These are phyloP conservation scores for Chymomyza fuscimana DNA, from an alignment of 2,888 invertebrate genomes.

Conservation along the genomic window DNA sequence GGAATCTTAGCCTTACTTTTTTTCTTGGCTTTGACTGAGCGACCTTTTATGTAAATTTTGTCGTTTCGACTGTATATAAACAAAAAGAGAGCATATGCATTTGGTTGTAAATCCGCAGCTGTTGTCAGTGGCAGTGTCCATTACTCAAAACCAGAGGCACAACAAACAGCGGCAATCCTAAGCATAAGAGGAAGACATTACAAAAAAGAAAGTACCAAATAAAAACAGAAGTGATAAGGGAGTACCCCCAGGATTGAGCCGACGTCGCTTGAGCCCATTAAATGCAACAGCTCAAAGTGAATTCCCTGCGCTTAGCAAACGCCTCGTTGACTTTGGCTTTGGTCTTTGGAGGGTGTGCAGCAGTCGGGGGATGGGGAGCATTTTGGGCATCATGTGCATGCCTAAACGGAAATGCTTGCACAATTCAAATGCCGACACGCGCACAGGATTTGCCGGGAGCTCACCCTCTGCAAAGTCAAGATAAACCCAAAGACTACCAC, in stretches of 20 bases:
- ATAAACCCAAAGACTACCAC: not conserved
- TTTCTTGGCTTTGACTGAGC: constrained; percentile 50
- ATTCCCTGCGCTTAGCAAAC: constrained; percentile 24
- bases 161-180: constrained; percentile 5
- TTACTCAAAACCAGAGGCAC: constrained; percentile 53
- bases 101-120: constrained; percentile 68
- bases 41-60: constrained; percentile 64
- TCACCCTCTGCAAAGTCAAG: constrained; percentile 19
- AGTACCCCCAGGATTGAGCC: constrained; percentile 1
- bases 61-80: constrained; percentile 14
- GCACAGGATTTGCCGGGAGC: constrained; percentile 53
- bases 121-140: constrained; percentile 71
- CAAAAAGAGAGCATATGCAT: constrained; percentile 54
- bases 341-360: constrained; percentile 18
- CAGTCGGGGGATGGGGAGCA: constrained; percentile 22
- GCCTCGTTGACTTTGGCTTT: constrained; percentile 24
- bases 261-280: constrained; percentile 48
- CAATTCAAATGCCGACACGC: constrained; percentile 73
- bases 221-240: not conserved
- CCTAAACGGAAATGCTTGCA: constrained; percentile 59
- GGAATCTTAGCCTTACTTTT: not conserved
- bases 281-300: constrained; percentile 64
- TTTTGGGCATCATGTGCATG: constrained; percentile 20
- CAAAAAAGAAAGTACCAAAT: constrained; percentile 42
- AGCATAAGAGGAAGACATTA: constrained; percentile 14